These are phyloP conservation scores for Drosophila pseudotalamancana DNA, from an alignment of 2,888 invertebrate species.

Conservation along the genomic window DNA sequence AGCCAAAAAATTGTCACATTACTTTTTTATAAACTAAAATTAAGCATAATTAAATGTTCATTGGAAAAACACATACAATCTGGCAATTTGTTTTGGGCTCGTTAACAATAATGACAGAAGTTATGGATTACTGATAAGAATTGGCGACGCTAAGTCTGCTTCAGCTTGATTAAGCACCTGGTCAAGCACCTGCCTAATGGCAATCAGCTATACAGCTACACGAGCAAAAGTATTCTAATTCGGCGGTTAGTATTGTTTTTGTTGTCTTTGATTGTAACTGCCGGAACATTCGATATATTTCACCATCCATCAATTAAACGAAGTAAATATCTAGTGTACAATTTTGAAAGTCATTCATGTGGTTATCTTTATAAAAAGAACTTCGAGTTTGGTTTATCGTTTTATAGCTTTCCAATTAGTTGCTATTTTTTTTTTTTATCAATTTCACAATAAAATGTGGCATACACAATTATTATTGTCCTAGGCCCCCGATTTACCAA, in stretches of 20 bases:
- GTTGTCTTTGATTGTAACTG: not conserved
- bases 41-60: conserved; percentile 34
- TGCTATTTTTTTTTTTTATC: conserved; percentile 37
- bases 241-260: not conserved
- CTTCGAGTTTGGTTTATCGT: conserved; percentile 6
- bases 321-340: not conserved
- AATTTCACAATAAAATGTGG: conserved; percentile 58
- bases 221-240: not conserved
- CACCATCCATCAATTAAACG: conserved; percentile 26
- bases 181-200: conserved; percentile 6
- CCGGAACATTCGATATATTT: conserved; percentile 44
- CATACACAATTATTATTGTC: conserved; percentile 40
- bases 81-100: conserved; percentile 16
- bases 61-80: no score
- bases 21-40: not conserved
- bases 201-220: conserved; percentile 11
- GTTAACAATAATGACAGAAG: conserved; percentile 13
- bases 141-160: conserved; percentile 42
- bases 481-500: conserved; percentile 40
- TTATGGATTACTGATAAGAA: conserved; percentile 27
- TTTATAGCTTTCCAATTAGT: conserved; percentile 13
- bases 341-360: not conserved
- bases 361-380: conserved; percentile 29
- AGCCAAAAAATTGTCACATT: not conserved
- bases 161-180: conserved; percentile 15